phyloP scores from a whole-genome alignment of 1,140 invertebrate species.

The Telenomus remus region DNA sequence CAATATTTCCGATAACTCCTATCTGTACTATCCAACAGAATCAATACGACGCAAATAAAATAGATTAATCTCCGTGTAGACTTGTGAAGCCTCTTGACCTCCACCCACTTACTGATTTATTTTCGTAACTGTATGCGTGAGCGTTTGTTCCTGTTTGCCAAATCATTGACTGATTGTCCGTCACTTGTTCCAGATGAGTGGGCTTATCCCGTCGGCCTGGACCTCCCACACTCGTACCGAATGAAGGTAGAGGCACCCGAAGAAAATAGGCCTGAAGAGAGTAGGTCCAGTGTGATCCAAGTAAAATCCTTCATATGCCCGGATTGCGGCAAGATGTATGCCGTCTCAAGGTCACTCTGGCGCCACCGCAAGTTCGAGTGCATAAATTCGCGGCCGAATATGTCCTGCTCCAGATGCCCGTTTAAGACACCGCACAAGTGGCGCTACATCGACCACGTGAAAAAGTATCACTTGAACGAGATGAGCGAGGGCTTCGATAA shows the following conservation, averaged over 20 bases:
- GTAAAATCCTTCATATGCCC: constrained; percentile 35
- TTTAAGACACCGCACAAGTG: constrained; percentile 72
- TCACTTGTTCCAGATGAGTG: constrained; percentile 44
- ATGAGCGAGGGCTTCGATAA: not conserved
- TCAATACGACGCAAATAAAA: too few relatives aligned
- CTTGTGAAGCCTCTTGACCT: not conserved
- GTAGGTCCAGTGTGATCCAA: not conserved
- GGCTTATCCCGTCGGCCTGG: constrained; percentile 22
- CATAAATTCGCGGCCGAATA: constrained; percentile 66
- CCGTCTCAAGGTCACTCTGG: constrained; percentile 53
- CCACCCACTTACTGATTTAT: not conserved
- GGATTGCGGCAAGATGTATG: constrained; percentile 54
- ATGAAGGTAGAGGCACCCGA: constrained; percentile 15
- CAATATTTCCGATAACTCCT: constrained; percentile 21
- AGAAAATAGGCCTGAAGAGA: too few relatives aligned
- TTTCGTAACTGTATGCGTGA: not conserved
- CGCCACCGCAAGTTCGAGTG: constrained; percentile 73
- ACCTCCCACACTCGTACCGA: constrained; percentile 16
- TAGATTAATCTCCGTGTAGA: too few relatives aligned
- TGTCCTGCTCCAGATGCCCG: constrained; percentile 72
- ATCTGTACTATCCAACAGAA: too few relatives aligned
- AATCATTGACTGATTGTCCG: constrained; percentile 10
- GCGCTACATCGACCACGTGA: constrained; percentile 68
- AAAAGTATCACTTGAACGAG: constrained; percentile 58
- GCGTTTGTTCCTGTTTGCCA: not conserved